These are phyloP conservation scores for Mizuhopecten yessoensis DNA, from an alignment of 1,140 invertebrate genomes.

Conservation along the genomic window DNA sequence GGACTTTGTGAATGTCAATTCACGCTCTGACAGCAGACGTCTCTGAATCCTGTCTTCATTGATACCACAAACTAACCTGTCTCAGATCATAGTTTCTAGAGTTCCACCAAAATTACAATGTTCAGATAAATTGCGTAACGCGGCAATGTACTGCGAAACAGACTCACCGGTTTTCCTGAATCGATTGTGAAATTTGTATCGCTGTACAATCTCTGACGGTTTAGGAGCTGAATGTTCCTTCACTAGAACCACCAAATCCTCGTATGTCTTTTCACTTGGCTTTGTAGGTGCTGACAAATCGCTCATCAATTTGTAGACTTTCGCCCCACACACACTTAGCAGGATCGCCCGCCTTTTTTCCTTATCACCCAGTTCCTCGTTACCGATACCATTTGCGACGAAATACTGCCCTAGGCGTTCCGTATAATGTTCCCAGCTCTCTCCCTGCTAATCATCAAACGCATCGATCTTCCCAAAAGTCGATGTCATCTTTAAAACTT, in stretches of 20 bases:
- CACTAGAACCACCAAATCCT: constrained; percentile 53
- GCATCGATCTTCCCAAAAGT: neutral
- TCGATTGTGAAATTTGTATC: constrained; percentile 65
- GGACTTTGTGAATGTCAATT: constrained; percentile 60
- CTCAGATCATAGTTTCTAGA: constrained; percentile 61
- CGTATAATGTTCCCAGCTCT: constrained; percentile 51
- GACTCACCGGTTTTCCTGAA: constrained; percentile 43
- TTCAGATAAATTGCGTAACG: constrained; percentile 57
- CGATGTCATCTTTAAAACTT: neutral
- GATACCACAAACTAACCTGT: constrained; percentile 66
- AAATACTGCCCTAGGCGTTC: constrained; percentile 53
- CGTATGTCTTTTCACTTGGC: constrained; percentile 53
- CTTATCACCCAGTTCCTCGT: constrained; percentile 39
- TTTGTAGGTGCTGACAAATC: constrained; percentile 52
- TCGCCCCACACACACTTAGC: constrained; percentile 49
- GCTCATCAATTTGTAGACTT: constrained; percentile 59
- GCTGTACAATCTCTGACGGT: constrained; percentile 58
- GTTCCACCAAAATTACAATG: constrained; percentile 62
- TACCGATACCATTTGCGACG: constrained; percentile 50
- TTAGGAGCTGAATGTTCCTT: constrained; percentile 58
- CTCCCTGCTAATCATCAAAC: neutral
- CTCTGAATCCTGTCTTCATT: constrained; percentile 59
- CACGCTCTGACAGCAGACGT: constrained; percentile 55
- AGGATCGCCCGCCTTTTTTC: constrained; percentile 5
- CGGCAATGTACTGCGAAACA: constrained; percentile 58